These are phyloP conservation scores for Rhopalosiphum maidis DNA, from an alignment of 1,140 invertebrate genomes.

Conservation along the genomic window DNA sequence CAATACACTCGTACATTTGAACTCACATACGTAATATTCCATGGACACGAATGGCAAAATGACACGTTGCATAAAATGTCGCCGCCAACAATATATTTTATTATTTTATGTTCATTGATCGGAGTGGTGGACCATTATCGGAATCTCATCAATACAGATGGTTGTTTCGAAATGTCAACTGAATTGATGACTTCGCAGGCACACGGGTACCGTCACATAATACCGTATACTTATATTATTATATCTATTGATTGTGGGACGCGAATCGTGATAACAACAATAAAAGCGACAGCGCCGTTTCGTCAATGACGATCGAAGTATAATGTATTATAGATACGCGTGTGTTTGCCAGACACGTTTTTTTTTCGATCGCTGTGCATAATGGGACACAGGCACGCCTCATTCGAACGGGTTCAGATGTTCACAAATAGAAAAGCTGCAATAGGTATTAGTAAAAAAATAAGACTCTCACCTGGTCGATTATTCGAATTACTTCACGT, in stretches of 20 bases:
- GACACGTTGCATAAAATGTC: neutral
- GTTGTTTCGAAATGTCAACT: neutral
- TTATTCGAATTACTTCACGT: neutral
- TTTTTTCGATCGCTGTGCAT: neutral
- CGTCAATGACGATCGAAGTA: neutral
- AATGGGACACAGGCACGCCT: neutral
- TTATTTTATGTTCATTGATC: neutral
- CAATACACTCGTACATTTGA: neutral
- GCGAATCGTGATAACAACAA: neutral
- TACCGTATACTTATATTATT: neutral
- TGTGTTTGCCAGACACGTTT: slow-evolving; percentile 2
- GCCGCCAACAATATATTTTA: neutral
- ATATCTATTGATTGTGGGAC: neutral
- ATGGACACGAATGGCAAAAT: neutral
- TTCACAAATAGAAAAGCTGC: neutral
- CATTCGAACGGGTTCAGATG: slow-evolving; percentile 14
- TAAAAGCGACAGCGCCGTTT: neutral
- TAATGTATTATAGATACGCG: neutral
- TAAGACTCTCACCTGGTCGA: neutral
- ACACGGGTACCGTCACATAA: too few relatives aligned
- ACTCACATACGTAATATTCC: neutral
- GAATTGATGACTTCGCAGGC: neutral
- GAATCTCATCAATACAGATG: neutral
- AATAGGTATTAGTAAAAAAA: neutral
- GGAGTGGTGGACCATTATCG: neutral